Evolutionary conservation across 2,888 invertebrate genomes (phyloP), one percentile per base, ranked within the genome.

Genomic region (Phasia obesa): DNA sequence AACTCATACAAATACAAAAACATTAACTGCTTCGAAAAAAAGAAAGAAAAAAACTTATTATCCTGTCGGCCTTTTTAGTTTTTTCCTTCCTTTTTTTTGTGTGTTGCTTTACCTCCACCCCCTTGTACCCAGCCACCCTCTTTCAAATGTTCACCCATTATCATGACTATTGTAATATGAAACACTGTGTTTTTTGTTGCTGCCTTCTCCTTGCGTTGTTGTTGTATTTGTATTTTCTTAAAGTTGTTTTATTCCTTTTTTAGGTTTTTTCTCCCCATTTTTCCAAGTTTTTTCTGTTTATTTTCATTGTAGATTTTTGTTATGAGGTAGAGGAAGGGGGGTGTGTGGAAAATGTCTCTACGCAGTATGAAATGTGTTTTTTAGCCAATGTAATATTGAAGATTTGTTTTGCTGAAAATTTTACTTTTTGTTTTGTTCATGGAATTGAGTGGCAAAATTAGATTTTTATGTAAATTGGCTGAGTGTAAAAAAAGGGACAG

Each of bases 391-490:
- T 67, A 11, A 9, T 49, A 57, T 25, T 27, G 31, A 38, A 57
- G 64, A 53, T 57, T 25, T 65, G 67, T 59, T 67, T 73, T 65
- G 65, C 27, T 35, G 38, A 42, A 38, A 15, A 53, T 53, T 57
- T 65, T 47, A 59, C 17, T 59, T 42, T 27, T 59, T 19, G 15
- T 65, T 67, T 53, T 69, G 13, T 15, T 73, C 21, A 60, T 67
- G 70, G 60, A 75, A 44, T 69, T 55, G 25, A 84, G 65, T 78
- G 69, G 51, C 67, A 70, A 73, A 84, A 84, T 84, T 84, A 80
- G 79, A 85, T 80, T 85, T 86, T 84, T 85, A 86, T 86, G 84
- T 86, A 85, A 81, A 85, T 85, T 62, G 77, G 53, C 67, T 62
- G 74, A 77, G 65, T 31, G 35, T 27, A 74, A 69, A 81, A 60